These are phyloP conservation scores for Leptura quadrifasciata DNA, from an alignment of 2,888 invertebrate genomes.

Conservation along the genomic window DNA sequence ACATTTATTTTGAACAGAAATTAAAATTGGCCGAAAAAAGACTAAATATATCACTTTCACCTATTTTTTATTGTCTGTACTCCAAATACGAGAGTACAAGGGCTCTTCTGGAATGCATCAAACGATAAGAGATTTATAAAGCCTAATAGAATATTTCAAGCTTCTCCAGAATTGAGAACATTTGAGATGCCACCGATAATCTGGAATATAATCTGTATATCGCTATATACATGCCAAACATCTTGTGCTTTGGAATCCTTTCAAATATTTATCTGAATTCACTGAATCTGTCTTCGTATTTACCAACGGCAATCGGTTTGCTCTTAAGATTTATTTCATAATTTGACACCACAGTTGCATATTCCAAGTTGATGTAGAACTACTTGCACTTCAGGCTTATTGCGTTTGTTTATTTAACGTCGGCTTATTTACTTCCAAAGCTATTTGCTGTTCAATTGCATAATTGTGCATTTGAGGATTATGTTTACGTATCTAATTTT, in stretches of 20 bases:
- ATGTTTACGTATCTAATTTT: too few species aligned
- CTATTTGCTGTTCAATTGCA: too few species aligned
- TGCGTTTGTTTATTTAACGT: too few species aligned
- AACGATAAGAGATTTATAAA: background rate
- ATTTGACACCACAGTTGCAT: background rate
- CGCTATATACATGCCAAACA: background rate
- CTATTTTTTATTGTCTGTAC: too few species aligned
- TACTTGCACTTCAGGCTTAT: too few species aligned
- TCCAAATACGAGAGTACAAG: too few species aligned
- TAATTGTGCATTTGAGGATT: too few species aligned
- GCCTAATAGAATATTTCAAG: background rate
- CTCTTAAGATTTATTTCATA: constrained; percentile 4
- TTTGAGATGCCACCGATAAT: background rate
- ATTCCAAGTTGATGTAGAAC: background rate
- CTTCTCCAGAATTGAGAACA: background rate
- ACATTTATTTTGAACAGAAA: too few species aligned
- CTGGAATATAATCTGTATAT: background rate
- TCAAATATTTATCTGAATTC: constrained; percentile 1
- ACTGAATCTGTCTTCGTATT: background rate
- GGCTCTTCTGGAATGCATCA: background rate
- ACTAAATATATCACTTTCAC: too few species aligned
- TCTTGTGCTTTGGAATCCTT: background rate
- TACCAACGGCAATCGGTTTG: background rate
- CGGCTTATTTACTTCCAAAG: too few species aligned
- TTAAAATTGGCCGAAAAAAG: too few species aligned